Conservation (phyloP, 2,113 vertebrate genomes). For the Salvelinus sp. region DNA sequence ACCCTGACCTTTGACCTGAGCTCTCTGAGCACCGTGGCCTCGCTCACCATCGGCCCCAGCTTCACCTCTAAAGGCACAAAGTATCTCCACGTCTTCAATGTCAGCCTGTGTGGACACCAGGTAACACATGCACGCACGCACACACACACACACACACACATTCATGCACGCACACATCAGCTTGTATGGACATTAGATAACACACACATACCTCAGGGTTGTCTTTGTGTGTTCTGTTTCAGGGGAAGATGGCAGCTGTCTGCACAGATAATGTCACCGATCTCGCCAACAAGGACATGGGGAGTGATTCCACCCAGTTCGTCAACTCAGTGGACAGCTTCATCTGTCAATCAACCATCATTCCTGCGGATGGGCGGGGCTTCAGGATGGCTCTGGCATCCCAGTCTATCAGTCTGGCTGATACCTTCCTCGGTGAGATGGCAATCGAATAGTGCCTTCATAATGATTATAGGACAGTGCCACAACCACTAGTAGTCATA, state of each 20-base stretch:
- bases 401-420: slow-evolving; percentile 92
- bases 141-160: slow-evolving; percentile 59
- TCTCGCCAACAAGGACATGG: slow-evolving; percentile 83
- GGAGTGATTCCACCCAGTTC: slow-evolving; percentile 78
- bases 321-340: slow-evolving; percentile 85
- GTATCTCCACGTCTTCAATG: slow-evolving; percentile 95
- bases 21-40: slow-evolving; percentile 79
- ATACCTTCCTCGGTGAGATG: slow-evolving; percentile 85
- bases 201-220: background rate
- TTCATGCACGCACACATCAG: slow-evolving; percentile 89
- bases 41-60: slow-evolving; percentile 88
- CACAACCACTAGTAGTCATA: background rate
- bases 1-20: slow-evolving; percentile 88
- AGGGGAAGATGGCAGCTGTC: slow-evolving; percentile 63
- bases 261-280: slow-evolving; percentile 95
- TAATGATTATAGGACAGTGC: too few species aligned
- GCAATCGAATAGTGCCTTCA: background rate
- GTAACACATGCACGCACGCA: slow-evolving; percentile 57
- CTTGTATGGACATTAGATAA: slow-evolving; percentile 81
- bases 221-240: background rate
- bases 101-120: slow-evolving; percentile 93
- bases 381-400: slow-evolving; percentile 91
- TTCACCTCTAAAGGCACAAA: slow-evolving; percentile 97
- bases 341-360: slow-evolving; percentile 95
- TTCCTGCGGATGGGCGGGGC: slow-evolving; percentile 91